Evolutionary conservation across 2,888 invertebrate genomes (phyloP), one percentile per base, ranked within the genome.

Genomic region (Heliconius sara): DNA sequence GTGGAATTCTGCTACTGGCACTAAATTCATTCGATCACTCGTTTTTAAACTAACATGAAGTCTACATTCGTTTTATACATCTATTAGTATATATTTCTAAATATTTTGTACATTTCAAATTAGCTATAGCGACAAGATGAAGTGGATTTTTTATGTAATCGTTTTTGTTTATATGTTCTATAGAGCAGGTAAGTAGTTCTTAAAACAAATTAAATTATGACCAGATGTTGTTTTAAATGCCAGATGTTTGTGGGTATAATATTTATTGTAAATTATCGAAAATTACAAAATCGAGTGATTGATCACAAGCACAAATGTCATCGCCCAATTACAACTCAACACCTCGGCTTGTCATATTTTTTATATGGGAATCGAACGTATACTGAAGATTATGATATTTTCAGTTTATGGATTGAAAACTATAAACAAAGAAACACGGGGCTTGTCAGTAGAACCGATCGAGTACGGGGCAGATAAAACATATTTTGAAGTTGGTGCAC

Each of bases 141-240:
- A 94, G 91, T 91, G 90, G 91, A 25, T 89, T 79, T 90, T 92
- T 80, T 91, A 90, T 83, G 87, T 91, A 80, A 81, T 92, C 65
- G 89, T 93, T 80, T 87, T 92, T 25, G 80, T 90, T 75, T 93
- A 91, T 79, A 89, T 92, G 90, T 88, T 87, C 77, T 91, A 91
- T 78, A 90, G 89, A 86, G 85, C 91, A 86, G 93, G 93, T 93
- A 87, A 83, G 70, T 70, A n/a, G n/a, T n/a, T 43, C n/a, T 13
- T 7, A 13, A 43, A 47, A 16, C 3, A 70, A 22, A 43, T 25
- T 39, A 10, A 39, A 39, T 39, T 2, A 39, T 39, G 39, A 39
- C 39, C 39, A 39, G 9, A 39, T 39, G 39, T 39, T 39, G 10
- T 39, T 39, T 39, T 39, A 39, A 39, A 10, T 39, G 39, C 39